Percentiles rank a stretch among this genome's conserved stretches.
phyloP scores from a whole-genome alignment of 1,140 invertebrate species.

The Magallana angulata region DNA sequence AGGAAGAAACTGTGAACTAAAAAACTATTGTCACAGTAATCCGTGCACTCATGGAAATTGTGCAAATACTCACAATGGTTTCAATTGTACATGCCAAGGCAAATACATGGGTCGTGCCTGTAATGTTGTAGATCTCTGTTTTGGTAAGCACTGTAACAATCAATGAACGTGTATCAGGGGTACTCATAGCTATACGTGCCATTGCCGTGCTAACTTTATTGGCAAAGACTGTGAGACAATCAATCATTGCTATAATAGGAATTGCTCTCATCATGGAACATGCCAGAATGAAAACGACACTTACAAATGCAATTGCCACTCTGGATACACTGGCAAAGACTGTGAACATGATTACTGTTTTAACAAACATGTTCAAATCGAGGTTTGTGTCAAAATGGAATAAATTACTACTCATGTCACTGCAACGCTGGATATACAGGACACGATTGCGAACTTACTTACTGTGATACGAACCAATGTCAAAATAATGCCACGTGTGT shows the following conservation, averaged over 20 bases:
- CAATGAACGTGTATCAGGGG: not conserved
- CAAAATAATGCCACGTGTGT: too few species aligned
- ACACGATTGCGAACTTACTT: not conserved
- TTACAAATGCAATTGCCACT: too few species aligned
- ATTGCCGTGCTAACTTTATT: not conserved
- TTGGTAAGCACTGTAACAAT: not conserved
- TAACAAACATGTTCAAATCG: not conserved
- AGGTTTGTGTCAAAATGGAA: not conserved
- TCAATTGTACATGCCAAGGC: constrained; percentile 1
- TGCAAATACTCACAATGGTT: not conserved
- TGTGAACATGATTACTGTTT: too few species aligned
- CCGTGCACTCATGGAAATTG: constrained; percentile 14
- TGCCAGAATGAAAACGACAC: too few species aligned
- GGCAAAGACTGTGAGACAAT: not conserved
- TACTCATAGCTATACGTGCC: too few species aligned
- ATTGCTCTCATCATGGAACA: not conserved
- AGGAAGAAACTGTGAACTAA: not conserved
- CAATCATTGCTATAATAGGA: not conserved
- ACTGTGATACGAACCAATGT: not conserved
- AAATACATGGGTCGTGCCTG: constrained; percentile 31
- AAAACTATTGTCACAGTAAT: too few species aligned
- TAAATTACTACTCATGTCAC: not conserved
- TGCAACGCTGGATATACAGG: not conserved
- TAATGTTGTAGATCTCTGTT: not conserved
- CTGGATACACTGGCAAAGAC: too few species aligned